These are phyloP conservation scores for Athripsodes cinereus DNA, from an alignment of 2,888 invertebrate species.

Conservation along the genomic window DNA sequence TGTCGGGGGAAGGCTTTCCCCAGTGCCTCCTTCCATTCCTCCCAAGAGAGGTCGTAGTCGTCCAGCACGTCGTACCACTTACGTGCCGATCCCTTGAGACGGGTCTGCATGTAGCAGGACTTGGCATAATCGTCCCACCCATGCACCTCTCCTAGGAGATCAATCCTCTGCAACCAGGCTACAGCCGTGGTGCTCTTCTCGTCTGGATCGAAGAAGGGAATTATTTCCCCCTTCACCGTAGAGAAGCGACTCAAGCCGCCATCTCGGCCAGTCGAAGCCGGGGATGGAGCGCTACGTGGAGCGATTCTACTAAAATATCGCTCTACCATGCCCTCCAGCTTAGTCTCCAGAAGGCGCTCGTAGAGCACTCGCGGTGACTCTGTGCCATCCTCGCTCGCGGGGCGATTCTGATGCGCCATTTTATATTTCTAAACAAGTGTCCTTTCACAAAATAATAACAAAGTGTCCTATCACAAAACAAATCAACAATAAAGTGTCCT, in stretches of 20 bases:
- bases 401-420: no score
- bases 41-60: constrained; percentile 29
- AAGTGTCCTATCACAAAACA: no score
- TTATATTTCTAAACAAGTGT: no score
- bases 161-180: constrained; percentile 30
- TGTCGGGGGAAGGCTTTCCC: constrained; percentile 29
- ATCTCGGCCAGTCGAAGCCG: background rate
- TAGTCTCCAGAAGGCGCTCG: background rate
- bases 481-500: no score
- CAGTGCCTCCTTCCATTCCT: constrained; percentile 29
- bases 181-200: background rate
- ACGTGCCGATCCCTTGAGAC: constrained; percentile 28
- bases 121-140: constrained; percentile 26
- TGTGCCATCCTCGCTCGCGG: background rate
- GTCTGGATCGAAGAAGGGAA: background rate
- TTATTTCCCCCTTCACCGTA: background rate
- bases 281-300: background rate
- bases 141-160: constrained; percentile 30
- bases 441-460: no score
- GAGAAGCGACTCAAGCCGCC: background rate
- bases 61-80: constrained; percentile 30
- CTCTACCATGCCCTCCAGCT: background rate
- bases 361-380: background rate
- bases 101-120: constrained; percentile 17
- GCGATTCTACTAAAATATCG: background rate